These are phyloP conservation scores for Xanthorhoe designata DNA, from an alignment of 2,888 invertebrate species.

Conservation along the genomic window DNA sequence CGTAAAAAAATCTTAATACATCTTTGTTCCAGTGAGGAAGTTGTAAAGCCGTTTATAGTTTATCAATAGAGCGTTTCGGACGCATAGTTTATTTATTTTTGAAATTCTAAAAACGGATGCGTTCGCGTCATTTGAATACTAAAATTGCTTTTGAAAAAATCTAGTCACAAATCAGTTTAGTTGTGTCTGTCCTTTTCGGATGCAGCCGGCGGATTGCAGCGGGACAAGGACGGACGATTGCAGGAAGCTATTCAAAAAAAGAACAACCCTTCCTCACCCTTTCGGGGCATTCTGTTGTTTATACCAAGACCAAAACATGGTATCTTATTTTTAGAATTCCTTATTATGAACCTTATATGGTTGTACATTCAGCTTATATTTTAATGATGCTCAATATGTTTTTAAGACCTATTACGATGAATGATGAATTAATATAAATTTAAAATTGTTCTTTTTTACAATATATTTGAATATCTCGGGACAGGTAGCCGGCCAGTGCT, in stretches of 20 bases:
- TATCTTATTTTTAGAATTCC: slow-evolving; percentile 47
- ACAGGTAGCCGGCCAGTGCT: slow-evolving; percentile 76
- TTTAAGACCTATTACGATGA: slow-evolving; percentile 36
- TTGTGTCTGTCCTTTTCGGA: slow-evolving; percentile 57
- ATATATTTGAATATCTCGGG: slow-evolving; percentile 59
- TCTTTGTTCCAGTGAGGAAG: slow-evolving; percentile 72
- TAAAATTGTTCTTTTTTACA: slow-evolving; percentile 60
- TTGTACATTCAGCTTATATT: slow-evolving; percentile 10
- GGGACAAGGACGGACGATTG: slow-evolving; percentile 66
- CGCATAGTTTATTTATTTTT: slow-evolving; percentile 72
- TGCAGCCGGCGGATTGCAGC: slow-evolving; percentile 41
- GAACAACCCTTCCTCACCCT: slow-evolving; percentile 84
- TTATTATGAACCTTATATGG: slow-evolving; percentile 53
- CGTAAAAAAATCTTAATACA: slow-evolving; percentile 48
- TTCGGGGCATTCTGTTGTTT: slow-evolving; percentile 78
- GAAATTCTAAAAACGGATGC: slow-evolving; percentile 82
- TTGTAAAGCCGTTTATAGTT: slow-evolving; percentile 76
- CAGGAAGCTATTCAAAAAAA: slow-evolving; percentile 84
- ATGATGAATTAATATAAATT: slow-evolving; percentile 66
- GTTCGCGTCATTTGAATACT: slow-evolving; percentile 81
- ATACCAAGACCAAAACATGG: slow-evolving; percentile 61
- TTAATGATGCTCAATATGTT: background rate
- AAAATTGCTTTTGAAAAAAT: slow-evolving; percentile 74
- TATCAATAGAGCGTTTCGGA: slow-evolving; percentile 64
- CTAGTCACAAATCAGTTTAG: slow-evolving; percentile 54